Conservation (phyloP, 1,140 invertebrate genomes). For the Magallana gigas region DNA sequence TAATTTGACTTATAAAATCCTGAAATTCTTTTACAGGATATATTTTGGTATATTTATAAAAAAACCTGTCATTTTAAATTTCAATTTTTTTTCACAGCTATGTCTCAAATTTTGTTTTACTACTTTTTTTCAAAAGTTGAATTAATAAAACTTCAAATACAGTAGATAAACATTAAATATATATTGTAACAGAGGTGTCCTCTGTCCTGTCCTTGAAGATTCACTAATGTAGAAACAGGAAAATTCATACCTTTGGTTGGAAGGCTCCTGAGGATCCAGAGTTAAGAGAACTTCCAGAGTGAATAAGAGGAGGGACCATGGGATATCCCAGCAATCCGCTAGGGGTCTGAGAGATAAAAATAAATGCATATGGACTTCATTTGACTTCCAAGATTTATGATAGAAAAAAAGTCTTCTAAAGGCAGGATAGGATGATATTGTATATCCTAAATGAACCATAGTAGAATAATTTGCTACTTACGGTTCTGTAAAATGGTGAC, state of each 20-base stretch:
- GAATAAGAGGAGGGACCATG: slow-evolving; percentile 88
- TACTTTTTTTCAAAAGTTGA: too few relatives aligned
- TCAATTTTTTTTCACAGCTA: too few relatives aligned
- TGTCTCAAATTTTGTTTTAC: too few relatives aligned
- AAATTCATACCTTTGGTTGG: slow-evolving; percentile 90
- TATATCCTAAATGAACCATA: neutral
- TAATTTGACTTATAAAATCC: too few relatives aligned
- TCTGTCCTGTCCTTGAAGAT: neutral
- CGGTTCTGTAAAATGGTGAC: slow-evolving; percentile 74
- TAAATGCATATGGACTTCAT: neutral
- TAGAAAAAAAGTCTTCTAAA: neutral
- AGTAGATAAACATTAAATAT: too few relatives aligned
- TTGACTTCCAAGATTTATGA: neutral
- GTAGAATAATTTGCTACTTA: slow-evolving; percentile 57
- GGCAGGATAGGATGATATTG: neutral
- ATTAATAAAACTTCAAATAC: too few relatives aligned
- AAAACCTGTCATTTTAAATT: too few relatives aligned
- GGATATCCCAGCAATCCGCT: slow-evolving; percentile 80
- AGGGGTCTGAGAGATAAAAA: slow-evolving; percentile 65
- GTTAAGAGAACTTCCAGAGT: slow-evolving; percentile 86
- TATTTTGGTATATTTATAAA: too few relatives aligned
- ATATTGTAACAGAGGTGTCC: too few relatives aligned
- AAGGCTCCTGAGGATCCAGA: slow-evolving; percentile 89
- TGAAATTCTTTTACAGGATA: too few relatives aligned
- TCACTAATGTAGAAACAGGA: neutral